Evolutionary conservation across 1,140 invertebrate species (phyloP), one percentile per base, ranked within the genome.

Genomic region (Stegodyphus mimosarum): DNA sequence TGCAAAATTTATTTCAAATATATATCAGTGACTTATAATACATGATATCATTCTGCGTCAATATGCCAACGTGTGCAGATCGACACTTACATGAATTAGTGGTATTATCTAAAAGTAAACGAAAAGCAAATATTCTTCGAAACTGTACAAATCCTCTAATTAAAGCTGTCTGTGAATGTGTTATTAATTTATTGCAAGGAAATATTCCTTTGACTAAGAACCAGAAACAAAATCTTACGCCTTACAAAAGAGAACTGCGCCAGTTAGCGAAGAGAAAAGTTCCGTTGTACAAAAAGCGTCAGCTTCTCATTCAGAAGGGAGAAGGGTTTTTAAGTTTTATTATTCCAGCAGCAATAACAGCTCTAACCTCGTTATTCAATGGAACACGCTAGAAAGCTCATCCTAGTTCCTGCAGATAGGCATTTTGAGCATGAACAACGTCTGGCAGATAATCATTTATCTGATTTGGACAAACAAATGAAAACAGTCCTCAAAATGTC

Each of bases 111-210:
- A 72, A 50, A 72, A 72, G 70, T 6, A 72, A 72, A 51, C 5
- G 49, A 7, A 72, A 72, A 50, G 17, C 9, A 49, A 9, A 9
- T 3, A 33, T 51, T 49, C 49, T 50, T 9, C 13, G 17, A 50
- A 72, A 50, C 6, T 72, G 70, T 51, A 7, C 70, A 50, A 72
- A 72, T n/a, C 10, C 9, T 72, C 11, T 72, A 10, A 72, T 72
- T 11, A 72, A 72, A 72, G 70, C 70, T 7, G 6, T 72, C 9
- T 72, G 70, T 50, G 70, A 72, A 6, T 72, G n/a, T n/a, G n/a
- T n/a, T n/a, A n/a, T n/a, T n/a, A n/a, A n/a, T n/a, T n/a, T n/a
- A n/a, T n/a, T n/a, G n/a, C n/a, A n/a, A n/a, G n/a, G n/a, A n/a
- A n/a, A n/a, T n/a, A n/a, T n/a, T n/a, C n/a, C n/a, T n/a, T n/a